phyloP scores from a whole-genome alignment of 2,113 vertebrate genomes.

The Acinonyx jubatus region DNA sequence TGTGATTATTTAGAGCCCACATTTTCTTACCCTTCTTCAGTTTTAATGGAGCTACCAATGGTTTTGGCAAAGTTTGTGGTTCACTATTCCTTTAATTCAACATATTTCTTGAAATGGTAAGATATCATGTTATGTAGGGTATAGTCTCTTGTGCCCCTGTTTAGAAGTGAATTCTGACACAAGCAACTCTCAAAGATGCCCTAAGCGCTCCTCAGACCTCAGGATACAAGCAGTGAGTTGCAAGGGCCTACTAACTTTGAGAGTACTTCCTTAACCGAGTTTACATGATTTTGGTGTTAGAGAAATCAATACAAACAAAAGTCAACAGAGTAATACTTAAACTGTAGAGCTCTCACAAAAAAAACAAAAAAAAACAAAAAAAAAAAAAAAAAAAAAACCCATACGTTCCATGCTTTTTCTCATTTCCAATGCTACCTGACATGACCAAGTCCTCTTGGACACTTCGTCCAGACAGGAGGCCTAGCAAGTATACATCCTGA shows the following conservation, averaged over 20 bases:
- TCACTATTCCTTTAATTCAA: background rate
- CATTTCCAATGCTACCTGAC: background rate
- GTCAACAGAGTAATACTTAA: background rate
- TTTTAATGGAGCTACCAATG: background rate
- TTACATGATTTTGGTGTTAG: background rate
- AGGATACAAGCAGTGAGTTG: background rate
- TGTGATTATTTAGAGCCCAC: background rate
- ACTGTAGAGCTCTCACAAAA: background rate
- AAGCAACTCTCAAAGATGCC: background rate
- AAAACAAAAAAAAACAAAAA: no score
- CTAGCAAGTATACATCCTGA: background rate
- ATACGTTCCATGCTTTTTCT: background rate
- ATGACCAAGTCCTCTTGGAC: background rate
- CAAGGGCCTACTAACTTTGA: background rate
- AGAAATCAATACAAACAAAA: background rate
- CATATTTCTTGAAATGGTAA: background rate
- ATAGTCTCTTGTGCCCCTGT: background rate
- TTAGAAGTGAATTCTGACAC: background rate
- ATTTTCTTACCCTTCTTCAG: background rate
- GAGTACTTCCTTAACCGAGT: background rate
- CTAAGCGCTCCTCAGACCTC: fast-evolving
- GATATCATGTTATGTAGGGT: background rate
- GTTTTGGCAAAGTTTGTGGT: background rate
- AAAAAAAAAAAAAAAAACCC: no score
- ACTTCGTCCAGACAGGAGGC: background rate